Conservation (phyloP, 2,797 vertebrate species). For the Pogonophryne albipinna region DNA sequence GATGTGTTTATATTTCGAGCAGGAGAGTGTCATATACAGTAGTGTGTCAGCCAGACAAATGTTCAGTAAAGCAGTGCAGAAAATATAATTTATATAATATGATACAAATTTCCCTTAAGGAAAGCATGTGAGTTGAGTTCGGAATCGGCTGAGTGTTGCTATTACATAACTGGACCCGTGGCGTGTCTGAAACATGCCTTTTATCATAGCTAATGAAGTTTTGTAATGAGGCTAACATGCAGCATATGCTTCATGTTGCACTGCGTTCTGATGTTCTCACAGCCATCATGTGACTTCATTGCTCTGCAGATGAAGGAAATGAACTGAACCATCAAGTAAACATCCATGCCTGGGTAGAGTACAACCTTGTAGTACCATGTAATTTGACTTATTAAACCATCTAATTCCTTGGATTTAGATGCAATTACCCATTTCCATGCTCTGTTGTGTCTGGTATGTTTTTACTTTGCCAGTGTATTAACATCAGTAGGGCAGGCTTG, state of each 20-base stretch:
- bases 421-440: conserved; percentile 40
- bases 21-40: not conserved
- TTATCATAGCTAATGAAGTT: conserved; percentile 18
- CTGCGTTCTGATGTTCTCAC: not conserved
- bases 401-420: conserved; percentile 42
- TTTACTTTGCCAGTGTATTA: conserved; percentile 23
- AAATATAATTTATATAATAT: conserved; percentile 8
- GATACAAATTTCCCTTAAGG: not conserved
- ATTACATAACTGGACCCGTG: conserved; percentile 9
- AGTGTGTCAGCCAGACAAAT: not conserved
- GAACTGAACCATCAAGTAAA: conserved; percentile 28
- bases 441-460: conserved; percentile 31
- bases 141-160: not conserved
- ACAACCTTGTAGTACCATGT: not conserved
- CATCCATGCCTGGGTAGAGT: not conserved
- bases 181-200: not conserved
- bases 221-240: conserved; percentile 3
- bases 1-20: not conserved
- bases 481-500: conserved; percentile 12
- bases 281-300: not conserved
- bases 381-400: conserved; percentile 41
- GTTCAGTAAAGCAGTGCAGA: conserved; percentile 1
- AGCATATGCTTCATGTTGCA: not conserved
- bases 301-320: conserved; percentile 6
- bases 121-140: not conserved